phyloP scores from a whole-genome alignment of 1,140 invertebrate species.

The Pachypsylla venusta region DNA sequence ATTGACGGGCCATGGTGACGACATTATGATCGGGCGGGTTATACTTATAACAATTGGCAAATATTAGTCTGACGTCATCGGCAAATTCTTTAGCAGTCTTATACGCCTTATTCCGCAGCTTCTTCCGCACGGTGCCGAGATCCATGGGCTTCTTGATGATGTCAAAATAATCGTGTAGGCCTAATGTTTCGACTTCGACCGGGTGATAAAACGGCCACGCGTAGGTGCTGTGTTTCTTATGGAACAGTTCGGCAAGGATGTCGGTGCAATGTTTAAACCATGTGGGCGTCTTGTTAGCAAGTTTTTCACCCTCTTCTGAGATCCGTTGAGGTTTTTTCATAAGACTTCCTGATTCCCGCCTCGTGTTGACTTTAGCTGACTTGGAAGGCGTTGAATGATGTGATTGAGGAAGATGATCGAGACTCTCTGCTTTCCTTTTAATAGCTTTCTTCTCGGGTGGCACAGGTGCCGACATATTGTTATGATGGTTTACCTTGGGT shows the following conservation, averaged over 20 bases:
- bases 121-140: conserved; percentile 86
- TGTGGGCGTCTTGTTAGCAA: conserved; percentile 63
- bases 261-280: conserved; percentile 83
- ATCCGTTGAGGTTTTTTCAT: conserved; percentile 6
- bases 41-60: conserved; percentile 98
- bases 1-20: conserved; percentile 87
- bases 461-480: conserved; percentile 19
- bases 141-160: conserved; percentile 99
- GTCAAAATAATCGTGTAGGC: conserved; percentile 93
- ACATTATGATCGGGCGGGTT: conserved; percentile 95
- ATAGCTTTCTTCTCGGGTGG: conserved; percentile 72
- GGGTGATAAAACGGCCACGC: conserved; percentile 99
- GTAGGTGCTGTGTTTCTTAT: conserved; percentile 86
- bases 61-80: conserved; percentile 87
- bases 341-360: conserved; percentile 51
- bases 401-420: neutral
- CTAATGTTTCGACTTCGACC: conserved; percentile 84
- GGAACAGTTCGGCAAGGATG: conserved; percentile 86
- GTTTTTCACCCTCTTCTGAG: conserved; percentile 39
- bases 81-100: conserved; percentile 83
- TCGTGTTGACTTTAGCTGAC: conserved; percentile 63
- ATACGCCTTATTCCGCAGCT: conserved; percentile 90
- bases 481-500: neutral
- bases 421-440: conserved; percentile 54
- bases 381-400: neutral